phyloP scores from a whole-genome alignment of 1,140 invertebrate species.

The Tetramorium parvispinum region DNA sequence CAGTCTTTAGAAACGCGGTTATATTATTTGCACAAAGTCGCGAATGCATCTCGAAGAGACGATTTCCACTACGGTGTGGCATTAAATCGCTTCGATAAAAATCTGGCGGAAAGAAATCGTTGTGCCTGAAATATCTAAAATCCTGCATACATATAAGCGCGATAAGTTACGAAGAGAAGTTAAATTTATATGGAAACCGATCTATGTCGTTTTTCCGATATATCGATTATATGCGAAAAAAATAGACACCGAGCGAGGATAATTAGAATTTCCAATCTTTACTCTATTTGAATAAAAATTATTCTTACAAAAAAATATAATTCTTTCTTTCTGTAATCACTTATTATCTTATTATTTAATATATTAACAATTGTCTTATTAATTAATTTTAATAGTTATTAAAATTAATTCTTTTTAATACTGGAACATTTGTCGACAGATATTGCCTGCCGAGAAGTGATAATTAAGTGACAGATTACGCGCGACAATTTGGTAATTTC shows the following conservation, averaged over 20 bases:
- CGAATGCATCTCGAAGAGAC: neutral
- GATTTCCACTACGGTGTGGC: neutral
- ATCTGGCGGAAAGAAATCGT: conserved; percentile 4
- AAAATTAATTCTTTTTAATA: neutral
- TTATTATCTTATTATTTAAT: neutral
- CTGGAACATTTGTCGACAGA: neutral
- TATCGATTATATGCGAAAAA: neutral
- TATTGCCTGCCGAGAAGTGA: neutral
- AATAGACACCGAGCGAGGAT: neutral
- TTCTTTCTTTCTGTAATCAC: neutral
- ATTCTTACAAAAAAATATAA: neutral
- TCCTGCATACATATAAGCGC: conserved; percentile 14
- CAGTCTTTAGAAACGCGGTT: neutral
- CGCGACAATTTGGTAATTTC: neutral
- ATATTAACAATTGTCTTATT: neutral
- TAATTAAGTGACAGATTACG: neutral
- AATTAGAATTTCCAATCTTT: neutral
- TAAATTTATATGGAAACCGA: conserved; percentile 34
- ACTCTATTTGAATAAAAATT: neutral
- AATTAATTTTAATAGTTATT: neutral
- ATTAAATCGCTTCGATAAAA: conserved; percentile 28
- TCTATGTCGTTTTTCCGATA: neutral
- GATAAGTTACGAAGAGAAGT: conserved; percentile 15
- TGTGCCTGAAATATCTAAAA: neutral
- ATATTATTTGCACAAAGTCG: conserved; percentile 20